Conservation (phyloP, 2,113 vertebrate species). For the Peucedramus taeniatus region DNA sequence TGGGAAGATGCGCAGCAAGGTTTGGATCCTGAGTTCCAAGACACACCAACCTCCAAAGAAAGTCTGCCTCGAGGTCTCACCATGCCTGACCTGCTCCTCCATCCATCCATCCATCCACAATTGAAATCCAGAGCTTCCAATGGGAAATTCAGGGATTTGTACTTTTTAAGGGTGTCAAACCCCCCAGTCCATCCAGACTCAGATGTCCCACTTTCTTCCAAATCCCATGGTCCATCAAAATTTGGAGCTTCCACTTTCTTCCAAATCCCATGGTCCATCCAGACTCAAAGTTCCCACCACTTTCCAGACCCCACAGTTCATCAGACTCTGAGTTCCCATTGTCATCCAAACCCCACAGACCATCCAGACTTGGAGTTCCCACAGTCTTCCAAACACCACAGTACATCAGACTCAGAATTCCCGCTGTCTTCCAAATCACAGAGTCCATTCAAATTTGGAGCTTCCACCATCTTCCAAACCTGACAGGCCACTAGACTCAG, state of each 20-base stretch:
- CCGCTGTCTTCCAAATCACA: background rate
- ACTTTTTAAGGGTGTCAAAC: background rate
- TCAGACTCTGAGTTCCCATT: background rate
- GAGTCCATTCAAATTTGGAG: fast-evolving
- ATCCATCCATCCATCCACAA: background rate
- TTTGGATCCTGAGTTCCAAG: background rate
- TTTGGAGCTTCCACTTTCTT: background rate
- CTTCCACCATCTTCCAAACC: fast-evolving
- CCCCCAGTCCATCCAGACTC: background rate
- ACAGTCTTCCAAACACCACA: background rate
- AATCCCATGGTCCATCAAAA: background rate
- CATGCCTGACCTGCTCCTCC: background rate
- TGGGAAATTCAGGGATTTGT: fast-evolving
- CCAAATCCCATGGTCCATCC: background rate
- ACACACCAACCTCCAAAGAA: background rate
- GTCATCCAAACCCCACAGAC: background rate
- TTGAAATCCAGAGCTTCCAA: background rate
- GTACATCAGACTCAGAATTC: background rate
- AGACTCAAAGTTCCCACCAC: background rate
- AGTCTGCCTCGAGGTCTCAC: background rate
- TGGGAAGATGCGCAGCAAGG: fast-evolving
- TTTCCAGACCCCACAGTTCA: background rate
- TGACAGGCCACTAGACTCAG: fast-evolving
- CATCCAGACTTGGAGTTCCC: background rate
- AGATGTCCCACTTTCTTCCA: background rate